Base-by-base conservation (phyloP, 1,140 invertebrate genomes). In the Macrosteles quadrilineatus region DNA sequence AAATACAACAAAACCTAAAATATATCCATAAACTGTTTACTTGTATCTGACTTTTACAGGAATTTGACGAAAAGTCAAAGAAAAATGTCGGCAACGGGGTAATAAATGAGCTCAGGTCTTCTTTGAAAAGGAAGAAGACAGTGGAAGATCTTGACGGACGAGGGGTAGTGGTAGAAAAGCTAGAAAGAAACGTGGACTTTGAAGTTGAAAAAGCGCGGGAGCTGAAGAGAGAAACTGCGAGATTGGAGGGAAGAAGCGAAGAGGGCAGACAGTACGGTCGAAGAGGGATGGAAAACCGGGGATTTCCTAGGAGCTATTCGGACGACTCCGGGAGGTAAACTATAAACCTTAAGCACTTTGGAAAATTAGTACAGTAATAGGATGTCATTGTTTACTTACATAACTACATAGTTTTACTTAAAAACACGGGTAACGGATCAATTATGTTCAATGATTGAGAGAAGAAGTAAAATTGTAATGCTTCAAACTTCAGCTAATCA, bases 211-310 rank as follows among this genome's bases (percentile, higher is more conserved):
- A 53, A 45, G 45, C 27, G 23, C 27, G 32, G 57, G 53, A 67
- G 30, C 40, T 29, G 29, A 53, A 67, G 36, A 47, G 17, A 36
- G 59, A 68, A 57, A 55, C 9, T 29, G 2, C 17, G 53, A 23
- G 31, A 59, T 17, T 30, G 40, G 62, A 69, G 55, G 29, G 45
- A 62, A 55, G 43, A 53, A 27, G 23, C 23, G 45, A 68, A 4
- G 66, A 68, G 25, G 14, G 29, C 21, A 53, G 50, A 40, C 55
- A 59, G 62, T 45, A 45, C 11, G 67, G 67, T 21, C 45, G 71
- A 31, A 68, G 67, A 55, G 47, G 65, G 21, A 27, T 69, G 59
- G 67, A 72, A 12, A 72, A 69, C 27, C 11, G 71, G 40, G 73
- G 36, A 23, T 72, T 68, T 53, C 43, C 27, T 19, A 68, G 50